Evolutionary conservation across 2,888 invertebrate species (phyloP), one percentile per base, ranked within the genome.

Genomic region (Laothoe populi): DNA sequence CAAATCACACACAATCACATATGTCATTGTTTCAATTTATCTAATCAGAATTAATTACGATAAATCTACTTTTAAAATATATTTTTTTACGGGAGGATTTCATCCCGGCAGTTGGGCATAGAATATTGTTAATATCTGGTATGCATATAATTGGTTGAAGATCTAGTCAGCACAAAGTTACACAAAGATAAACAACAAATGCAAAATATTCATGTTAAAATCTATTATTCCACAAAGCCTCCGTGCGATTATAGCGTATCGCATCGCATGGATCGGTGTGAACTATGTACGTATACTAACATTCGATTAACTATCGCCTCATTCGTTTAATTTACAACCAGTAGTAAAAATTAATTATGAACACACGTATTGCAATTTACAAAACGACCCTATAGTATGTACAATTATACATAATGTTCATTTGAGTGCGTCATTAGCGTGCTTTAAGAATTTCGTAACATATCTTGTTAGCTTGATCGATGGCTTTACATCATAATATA

Each of bases 281-380:
- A 64, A 3, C 1, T 31, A 23, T 10, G 4, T 23, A 23, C 23
- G 8, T 40, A 23, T 40, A 57, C 38, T 40, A 23, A 57, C 23
- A 57, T 57, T 23, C 40, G 40, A 57, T 57, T 40, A 57, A 57
- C 23, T 13, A 21, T 57, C 21, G 23, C 35, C 23, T 40, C 57
- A 40, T 40, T 23, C 40, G 23, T 57, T 57, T 68, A 69, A 71
- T 81, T 80, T 81, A 83, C 64, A 72, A 72, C 57, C 45, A 38
- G 61, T 62, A 64, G 75, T 77, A 78, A 81, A 81, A 75, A 75
- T 60, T 72, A 74, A 78, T 77, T 68, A 74, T 63, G 64, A 71
- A 60, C 59, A 44, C 31, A 63, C 58, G 68, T 69, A 66, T 70
- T 69, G 69, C 67, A 67, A 70, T 73, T 73, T 63, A 71, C 70